phyloP scores from a whole-genome alignment of 2,113 vertebrate species.

The Odocoileus hemionus region DNA sequence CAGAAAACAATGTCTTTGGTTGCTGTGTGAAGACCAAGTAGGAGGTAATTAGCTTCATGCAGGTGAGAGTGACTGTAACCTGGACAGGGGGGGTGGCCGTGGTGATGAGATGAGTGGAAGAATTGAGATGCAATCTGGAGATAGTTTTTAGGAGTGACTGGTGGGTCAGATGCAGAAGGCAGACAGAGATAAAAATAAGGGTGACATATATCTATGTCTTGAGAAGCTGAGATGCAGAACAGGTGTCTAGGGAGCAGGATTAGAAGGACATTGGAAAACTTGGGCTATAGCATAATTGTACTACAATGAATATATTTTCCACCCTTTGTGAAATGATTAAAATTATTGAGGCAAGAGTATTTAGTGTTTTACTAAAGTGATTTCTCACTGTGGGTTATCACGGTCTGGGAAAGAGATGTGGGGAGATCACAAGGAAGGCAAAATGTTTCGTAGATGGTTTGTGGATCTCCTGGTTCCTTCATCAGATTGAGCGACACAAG shows the following conservation, averaged over 20 bases:
- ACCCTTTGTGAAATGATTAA: background rate
- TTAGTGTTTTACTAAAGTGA: background rate
- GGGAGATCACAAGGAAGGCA: background rate
- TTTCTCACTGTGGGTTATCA: background rate
- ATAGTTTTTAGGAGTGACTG: background rate
- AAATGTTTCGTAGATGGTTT: background rate
- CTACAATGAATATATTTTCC: background rate
- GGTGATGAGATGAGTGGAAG: background rate
- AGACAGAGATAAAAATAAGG: background rate
- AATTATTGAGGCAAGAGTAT: background rate
- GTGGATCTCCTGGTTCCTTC: background rate
- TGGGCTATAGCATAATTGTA: background rate
- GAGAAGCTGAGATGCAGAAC: background rate
- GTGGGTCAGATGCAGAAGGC: background rate
- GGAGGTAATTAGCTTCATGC: background rate
- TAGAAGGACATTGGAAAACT: background rate
- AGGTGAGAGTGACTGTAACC: background rate
- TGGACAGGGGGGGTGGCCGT: background rate
- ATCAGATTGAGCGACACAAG: background rate
- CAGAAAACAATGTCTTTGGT: background rate
- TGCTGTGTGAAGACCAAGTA: background rate
- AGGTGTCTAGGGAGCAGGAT: background rate
- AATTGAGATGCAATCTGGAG: background rate
- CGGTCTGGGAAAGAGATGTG: background rate
- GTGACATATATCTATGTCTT: background rate